Percentiles rank a stretch among this genome's conserved stretches.
Evolutionary conservation across 1,140 invertebrate species (phyloP).

Genomic region (Cyrtorhinus lividipennis): DNA sequence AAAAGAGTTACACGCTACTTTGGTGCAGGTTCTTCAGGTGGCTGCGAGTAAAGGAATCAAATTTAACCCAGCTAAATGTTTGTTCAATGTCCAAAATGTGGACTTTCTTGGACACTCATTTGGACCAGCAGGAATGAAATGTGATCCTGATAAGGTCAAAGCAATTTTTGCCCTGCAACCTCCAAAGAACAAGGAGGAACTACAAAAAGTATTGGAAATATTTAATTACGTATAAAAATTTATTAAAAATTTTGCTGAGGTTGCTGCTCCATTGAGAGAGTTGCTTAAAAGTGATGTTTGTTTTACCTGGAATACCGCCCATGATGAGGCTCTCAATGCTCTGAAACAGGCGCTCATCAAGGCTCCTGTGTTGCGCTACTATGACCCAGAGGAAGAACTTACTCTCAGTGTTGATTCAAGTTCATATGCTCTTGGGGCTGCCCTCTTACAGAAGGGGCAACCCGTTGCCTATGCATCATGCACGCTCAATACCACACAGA

Average conservation of each 20-base stretch:
- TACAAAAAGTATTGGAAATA: constrained; percentile 10
- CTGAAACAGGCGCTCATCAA: constrained; percentile 17
- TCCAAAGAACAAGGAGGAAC: constrained; percentile 15
- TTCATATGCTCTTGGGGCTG: constrained; percentile 29
- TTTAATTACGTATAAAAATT: constrained; percentile 15
- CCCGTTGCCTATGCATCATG: constrained; percentile 31
- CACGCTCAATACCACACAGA: constrained; percentile 29
- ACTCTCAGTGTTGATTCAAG: constrained; percentile 25
- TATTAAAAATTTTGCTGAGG: constrained; percentile 13
- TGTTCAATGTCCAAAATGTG: constrained; percentile 1
- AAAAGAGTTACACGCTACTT: not conserved
- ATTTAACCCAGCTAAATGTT: not conserved
- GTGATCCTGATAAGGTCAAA: constrained; percentile 3
- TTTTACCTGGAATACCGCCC: constrained; percentile 14
- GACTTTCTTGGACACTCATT: constrained; percentile 14
- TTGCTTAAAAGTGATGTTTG: constrained; percentile 5
- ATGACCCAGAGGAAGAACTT: constrained; percentile 22
- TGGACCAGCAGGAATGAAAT: not conserved
- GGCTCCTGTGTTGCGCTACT: constrained; percentile 20
- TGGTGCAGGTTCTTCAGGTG: constrained; percentile 7
- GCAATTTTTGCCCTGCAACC: constrained; percentile 3
- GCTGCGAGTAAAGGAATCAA: constrained; percentile 15
- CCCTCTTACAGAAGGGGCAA: constrained; percentile 29
- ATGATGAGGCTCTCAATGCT: constrained; percentile 21
- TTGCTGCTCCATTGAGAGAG: constrained; percentile 16